A percentile compares a stretch with the other conserved stretches of the same genome.
These are phyloP conservation scores for Chrysolina haemoptera DNA, from an alignment of 2,888 invertebrate genomes.

Conservation along the genomic window DNA sequence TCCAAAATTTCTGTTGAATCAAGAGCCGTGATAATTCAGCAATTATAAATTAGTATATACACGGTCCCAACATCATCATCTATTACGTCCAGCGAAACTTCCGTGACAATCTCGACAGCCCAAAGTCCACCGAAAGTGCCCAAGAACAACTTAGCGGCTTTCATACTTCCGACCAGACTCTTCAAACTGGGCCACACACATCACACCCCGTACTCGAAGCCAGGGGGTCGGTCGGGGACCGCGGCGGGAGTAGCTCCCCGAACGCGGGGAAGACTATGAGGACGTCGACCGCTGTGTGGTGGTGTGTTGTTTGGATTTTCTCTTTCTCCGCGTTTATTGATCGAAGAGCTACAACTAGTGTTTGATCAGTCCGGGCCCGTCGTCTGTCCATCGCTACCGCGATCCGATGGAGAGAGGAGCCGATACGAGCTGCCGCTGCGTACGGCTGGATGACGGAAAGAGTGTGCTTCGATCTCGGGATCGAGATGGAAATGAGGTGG, in stretches of 20 bases:
- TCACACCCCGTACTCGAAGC: conserved; percentile 10
- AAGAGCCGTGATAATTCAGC: too few species aligned
- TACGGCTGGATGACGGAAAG: conserved; percentile 27
- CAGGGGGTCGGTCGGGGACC: conserved; percentile 19
- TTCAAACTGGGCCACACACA: conserved; percentile 31
- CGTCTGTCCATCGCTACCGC: conserved; percentile 58
- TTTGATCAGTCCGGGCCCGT: conserved; percentile 62
- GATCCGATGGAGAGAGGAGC: conserved; percentile 37
- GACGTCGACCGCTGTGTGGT: conserved; percentile 55
- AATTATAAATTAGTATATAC: neutral
- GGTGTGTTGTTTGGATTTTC: conserved; percentile 63
- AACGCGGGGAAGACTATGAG: conserved; percentile 41
- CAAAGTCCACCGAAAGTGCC: conserved; percentile 2
- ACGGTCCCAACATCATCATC: neutral
- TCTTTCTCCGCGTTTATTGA: conserved; percentile 60
- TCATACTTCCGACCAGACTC: conserved; percentile 7
- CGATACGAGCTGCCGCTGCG: conserved; percentile 26
- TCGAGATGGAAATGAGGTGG: neutral
- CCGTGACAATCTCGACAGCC: neutral
- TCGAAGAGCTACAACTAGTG: conserved; percentile 58
- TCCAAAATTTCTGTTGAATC: too few species aligned
- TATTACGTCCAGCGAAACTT: neutral
- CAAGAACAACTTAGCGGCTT: conserved; percentile 17
- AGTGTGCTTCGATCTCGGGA: conserved; percentile 32
- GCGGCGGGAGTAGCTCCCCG: conserved; percentile 36